Evolutionary conservation across 64 coral and sea anemone genomes (phyloP).

Genomic region (Dendrophyllia cribrosa): DNA sequence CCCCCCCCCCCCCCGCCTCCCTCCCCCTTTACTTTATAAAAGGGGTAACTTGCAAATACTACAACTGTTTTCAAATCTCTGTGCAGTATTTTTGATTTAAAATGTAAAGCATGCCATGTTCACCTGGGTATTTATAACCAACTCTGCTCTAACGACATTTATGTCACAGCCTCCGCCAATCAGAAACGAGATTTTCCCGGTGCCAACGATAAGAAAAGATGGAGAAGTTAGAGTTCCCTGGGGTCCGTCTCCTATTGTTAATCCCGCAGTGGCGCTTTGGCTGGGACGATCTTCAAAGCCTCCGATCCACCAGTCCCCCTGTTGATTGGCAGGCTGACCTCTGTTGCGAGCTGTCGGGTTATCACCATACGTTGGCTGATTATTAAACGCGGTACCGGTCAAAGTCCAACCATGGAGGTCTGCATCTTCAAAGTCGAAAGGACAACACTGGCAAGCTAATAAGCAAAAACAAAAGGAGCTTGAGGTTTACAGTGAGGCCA

Average conservation of each 20-base stretch:
- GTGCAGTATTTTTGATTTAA: too few relatives aligned
- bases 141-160: slow-evolving; percentile 29
- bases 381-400: slow-evolving; percentile 33
- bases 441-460: too few relatives aligned
- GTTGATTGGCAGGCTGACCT: neutral
- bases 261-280: neutral
- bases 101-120: too few relatives aligned
- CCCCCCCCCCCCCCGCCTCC: too few relatives aligned
- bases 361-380: slow-evolving; percentile 52
- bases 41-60: too few relatives aligned
- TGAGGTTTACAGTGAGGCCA: too few relatives aligned
- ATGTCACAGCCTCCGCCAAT: slow-evolving; percentile 70
- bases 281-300: neutral
- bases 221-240: slow-evolving; percentile 48
- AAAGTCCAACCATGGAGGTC: neutral
- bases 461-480: too few relatives aligned
- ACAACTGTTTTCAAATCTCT: too few relatives aligned
- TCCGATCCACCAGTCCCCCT: slow-evolving; percentile 54
- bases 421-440: slow-evolving; percentile 44
- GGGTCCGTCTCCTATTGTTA: slow-evolving; percentile 16
- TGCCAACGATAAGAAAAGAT: neutral
- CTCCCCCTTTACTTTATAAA: too few relatives aligned
- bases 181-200: slow-evolving; percentile 19
- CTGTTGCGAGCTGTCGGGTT: slow-evolving; percentile 10
- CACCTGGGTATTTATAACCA: neutral